phyloP scores from a whole-genome alignment of 1,140 invertebrate genomes.

The Meteorus sp. region DNA sequence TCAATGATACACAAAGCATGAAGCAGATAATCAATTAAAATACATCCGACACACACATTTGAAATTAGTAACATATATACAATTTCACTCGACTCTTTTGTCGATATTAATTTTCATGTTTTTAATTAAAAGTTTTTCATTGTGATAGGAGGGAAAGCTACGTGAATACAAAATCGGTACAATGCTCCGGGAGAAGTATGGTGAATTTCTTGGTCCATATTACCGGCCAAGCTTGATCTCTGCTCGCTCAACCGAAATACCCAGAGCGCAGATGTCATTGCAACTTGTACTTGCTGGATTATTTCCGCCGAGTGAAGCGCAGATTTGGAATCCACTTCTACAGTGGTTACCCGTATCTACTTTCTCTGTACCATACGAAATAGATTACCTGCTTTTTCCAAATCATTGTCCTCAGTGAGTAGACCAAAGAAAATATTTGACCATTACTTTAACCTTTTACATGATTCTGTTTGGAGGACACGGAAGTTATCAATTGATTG shows the following conservation, averaged over 20 bases:
- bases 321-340: conserved; percentile 65
- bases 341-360: conserved; percentile 66
- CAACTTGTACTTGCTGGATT: conserved; percentile 71
- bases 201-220: conserved; percentile 59
- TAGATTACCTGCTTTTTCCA: conserved; percentile 47
- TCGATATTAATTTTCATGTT: too few species aligned
- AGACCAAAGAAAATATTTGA: not conserved
- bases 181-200: conserved; percentile 63
- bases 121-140: too few species aligned
- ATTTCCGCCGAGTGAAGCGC: conserved; percentile 62
- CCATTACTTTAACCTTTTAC: not conserved
- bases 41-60: too few species aligned
- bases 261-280: conserved; percentile 74
- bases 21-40: too few species aligned
- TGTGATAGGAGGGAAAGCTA: conserved; percentile 65
- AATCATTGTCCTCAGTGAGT: conserved; percentile 47
- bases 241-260: conserved; percentile 59
- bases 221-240: conserved; percentile 62
- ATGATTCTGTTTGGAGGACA: not conserved
- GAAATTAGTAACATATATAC: too few species aligned
- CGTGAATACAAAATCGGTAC: conserved; percentile 64
- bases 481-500: conserved; percentile 20
- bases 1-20: too few species aligned
- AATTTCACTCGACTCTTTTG: too few species aligned
- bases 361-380: conserved; percentile 32